These are phyloP conservation scores for Channallabes apus DNA, from an alignment of 2,797 vertebrate genomes.

Conservation along the genomic window DNA sequence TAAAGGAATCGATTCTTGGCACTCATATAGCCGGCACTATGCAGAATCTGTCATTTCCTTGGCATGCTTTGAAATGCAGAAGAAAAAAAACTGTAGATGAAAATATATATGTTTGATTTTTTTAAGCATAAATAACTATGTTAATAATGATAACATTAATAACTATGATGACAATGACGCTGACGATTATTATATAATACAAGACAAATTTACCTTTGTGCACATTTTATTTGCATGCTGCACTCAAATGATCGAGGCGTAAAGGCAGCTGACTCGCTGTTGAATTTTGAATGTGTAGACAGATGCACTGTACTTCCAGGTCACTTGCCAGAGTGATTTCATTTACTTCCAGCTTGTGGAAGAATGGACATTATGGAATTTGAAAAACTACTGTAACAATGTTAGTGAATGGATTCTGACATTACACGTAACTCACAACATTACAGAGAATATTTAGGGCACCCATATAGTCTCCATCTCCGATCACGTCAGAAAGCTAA, in stretches of 20 bases:
- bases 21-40: slow-evolving; percentile 82
- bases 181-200: slow-evolving; percentile 54
- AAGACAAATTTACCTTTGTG: slow-evolving; percentile 52
- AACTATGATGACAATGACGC: slow-evolving; percentile 41
- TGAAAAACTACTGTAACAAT: slow-evolving; percentile 60
- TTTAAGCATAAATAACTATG: slow-evolving; percentile 60
- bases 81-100: slow-evolving; percentile 73
- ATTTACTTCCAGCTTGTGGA: slow-evolving; percentile 65
- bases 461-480: slow-evolving; percentile 62
- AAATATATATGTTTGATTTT: slow-evolving; percentile 58
- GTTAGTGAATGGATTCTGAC: slow-evolving; percentile 42
- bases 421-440: slow-evolving; percentile 30
- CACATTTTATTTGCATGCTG: slow-evolving; percentile 77
- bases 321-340: slow-evolving; percentile 43
- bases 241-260: slow-evolving; percentile 66
- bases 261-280: slow-evolving; percentile 62
- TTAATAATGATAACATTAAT: slow-evolving; percentile 57
- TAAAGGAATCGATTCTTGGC: slow-evolving; percentile 71
- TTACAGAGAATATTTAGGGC: slow-evolving; percentile 27
- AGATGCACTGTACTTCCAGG: slow-evolving; percentile 64
- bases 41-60: slow-evolving; percentile 74
- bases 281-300: slow-evolving; percentile 56
- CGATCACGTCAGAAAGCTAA: slow-evolving; percentile 55
- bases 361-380: slow-evolving; percentile 52
- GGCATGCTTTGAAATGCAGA: slow-evolving; percentile 85